These are phyloP conservation scores for Chelon auratus DNA, from an alignment of 2,797 vertebrate genomes.

Conservation along the genomic window DNA sequence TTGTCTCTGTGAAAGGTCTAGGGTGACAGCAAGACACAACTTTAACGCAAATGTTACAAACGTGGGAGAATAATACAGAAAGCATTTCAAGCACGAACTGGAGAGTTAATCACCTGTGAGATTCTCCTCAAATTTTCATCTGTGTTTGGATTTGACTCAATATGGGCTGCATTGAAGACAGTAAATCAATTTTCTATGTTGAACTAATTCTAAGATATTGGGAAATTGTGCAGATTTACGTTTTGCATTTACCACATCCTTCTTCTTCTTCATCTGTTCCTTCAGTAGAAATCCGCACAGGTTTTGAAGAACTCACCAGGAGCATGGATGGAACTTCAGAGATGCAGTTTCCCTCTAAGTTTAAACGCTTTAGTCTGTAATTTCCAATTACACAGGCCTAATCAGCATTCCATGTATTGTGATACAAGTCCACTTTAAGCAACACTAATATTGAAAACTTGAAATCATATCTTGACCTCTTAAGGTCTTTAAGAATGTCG, in stretches of 20 bases:
- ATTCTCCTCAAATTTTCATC: slow-evolving; percentile 27
- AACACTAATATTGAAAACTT: background rate
- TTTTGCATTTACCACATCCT: slow-evolving; percentile 35
- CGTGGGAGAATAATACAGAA: background rate
- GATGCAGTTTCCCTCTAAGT: slow-evolving; percentile 88
- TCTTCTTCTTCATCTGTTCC: slow-evolving; percentile 18
- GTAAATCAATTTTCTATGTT: background rate
- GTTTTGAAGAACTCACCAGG: slow-evolving; percentile 39
- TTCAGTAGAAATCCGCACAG: slow-evolving; percentile 28
- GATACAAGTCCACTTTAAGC: background rate
- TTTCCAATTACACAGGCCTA: slow-evolving; percentile 4
- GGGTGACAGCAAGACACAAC: background rate
- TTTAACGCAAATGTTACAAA: slow-evolving; percentile 19
- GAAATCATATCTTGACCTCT: slow-evolving; percentile 76
- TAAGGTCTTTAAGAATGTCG: slow-evolving; percentile 82
- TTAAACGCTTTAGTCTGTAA: slow-evolving; percentile 87
- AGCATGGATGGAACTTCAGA: slow-evolving; percentile 85
- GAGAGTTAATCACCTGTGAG: slow-evolving; percentile 42
- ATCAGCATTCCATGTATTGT: background rate
- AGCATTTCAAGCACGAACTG: background rate
- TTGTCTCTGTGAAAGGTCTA: slow-evolving; percentile 13
- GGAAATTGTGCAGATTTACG: background rate
- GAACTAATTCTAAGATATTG: background rate
- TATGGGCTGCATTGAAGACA: slow-evolving; percentile 35
- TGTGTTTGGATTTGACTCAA: background rate